phyloP scores from a whole-genome alignment of 2,113 vertebrate genomes.

The Hypomesus transpacificus region DNA sequence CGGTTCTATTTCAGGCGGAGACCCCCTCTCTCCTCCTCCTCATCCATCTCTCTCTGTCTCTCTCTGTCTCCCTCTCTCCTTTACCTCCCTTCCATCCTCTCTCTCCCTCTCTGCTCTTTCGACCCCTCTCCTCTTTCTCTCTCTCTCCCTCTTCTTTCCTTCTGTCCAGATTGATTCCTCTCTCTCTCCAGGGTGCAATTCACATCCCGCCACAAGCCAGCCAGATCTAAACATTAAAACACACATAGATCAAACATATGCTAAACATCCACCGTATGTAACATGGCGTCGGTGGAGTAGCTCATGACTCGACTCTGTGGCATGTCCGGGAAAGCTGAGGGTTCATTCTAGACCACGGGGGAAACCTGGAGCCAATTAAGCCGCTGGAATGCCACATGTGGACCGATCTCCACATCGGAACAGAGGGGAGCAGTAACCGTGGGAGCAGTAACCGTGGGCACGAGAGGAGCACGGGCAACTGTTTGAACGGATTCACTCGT shows the following conservation, averaged over 20 bases:
- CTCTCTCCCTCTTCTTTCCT: background rate
- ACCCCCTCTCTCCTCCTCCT: background rate
- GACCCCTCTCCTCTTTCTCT: background rate
- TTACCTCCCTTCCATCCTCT: no score
- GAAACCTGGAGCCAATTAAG: constrained; percentile 79
- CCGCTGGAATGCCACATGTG: constrained; percentile 67
- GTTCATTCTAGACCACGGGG: constrained; percentile 70
- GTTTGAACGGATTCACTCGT: constrained; percentile 6
- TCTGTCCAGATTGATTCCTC: background rate
- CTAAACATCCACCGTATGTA: constrained; percentile 44
- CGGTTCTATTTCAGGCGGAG: background rate
- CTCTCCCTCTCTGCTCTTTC: no score
- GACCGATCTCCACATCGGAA: constrained; percentile 47
- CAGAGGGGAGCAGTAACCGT: constrained; percentile 33
- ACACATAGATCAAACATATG: constrained; percentile 3
- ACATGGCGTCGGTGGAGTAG: constrained; percentile 24
- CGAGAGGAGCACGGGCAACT: constrained; percentile 27
- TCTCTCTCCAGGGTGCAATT: background rate
- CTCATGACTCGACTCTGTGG: constrained; percentile 42
- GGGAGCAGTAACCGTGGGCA: constrained; percentile 24
- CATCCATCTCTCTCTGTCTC: background rate
- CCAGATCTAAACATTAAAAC: no score
- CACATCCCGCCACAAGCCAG: no score
- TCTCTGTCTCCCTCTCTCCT: background rate
- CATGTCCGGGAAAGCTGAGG: constrained; percentile 65